A percentile compares a stretch with the other conserved stretches of the same genome.
Evolutionary conservation across 2,797 vertebrate genomes (phyloP).

Genomic region (Cyclura pinguis): DNA sequence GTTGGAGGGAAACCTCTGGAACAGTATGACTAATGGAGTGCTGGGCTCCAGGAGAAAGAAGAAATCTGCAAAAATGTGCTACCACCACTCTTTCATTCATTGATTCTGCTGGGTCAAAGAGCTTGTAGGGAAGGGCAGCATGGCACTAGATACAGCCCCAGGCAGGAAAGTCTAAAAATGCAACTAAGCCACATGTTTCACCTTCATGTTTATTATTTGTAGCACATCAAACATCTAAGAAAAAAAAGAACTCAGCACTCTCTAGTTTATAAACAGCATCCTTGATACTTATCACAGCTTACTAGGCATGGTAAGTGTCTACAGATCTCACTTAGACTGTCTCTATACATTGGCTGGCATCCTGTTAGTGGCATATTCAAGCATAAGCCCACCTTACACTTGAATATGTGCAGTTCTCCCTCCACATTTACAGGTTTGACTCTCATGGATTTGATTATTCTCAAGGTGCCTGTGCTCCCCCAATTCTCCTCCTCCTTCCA

Average conservation of each 20-base stretch:
- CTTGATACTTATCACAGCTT: neutral
- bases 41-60: neutral
- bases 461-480: too few species aligned
- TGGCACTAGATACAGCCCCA: neutral
- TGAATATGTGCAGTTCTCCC: too few species aligned
- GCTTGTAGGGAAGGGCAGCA: neutral
- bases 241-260: neutral
- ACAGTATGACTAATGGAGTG: neutral
- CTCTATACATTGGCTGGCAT: too few species aligned
- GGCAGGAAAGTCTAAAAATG: neutral
- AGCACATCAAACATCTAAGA: neutral
- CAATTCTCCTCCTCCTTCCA: too few species aligned
- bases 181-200: neutral
- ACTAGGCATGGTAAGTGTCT: neutral
- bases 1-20: neutral
- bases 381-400: too few species aligned
- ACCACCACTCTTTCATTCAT: neutral
- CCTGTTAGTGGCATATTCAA: too few species aligned
- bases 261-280: neutral
- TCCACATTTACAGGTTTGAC: too few species aligned
- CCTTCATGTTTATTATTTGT: neutral
- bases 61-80: too few species aligned
- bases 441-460: too few species aligned
- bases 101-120: neutral
- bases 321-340: neutral